Base-by-base conservation (phyloP, 1,140 invertebrate genomes). In the Orius laevigatus region DNA sequence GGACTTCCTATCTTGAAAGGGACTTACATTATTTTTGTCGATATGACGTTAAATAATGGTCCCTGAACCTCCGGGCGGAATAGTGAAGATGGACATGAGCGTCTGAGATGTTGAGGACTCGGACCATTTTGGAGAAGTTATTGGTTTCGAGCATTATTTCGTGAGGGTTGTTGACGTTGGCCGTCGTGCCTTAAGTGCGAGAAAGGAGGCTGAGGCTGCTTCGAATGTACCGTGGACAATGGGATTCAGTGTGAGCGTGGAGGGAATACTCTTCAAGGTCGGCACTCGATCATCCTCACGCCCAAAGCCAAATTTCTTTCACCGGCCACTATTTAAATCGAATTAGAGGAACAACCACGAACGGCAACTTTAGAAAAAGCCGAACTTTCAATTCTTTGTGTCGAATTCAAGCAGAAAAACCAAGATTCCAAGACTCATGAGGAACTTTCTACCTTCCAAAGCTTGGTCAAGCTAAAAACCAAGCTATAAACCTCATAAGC, bases 21-120 rank as follows among this genome's bases (percentile, higher is more conserved):
- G 25, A 8, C 25, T 25, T 25, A 25, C 25, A 4, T 25, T 25
- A 25, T 25, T 25, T 25, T 25, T 25, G 25, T 25, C 25, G 25
- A 25, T 25, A 25, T 25, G 25, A 25, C 25, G 25, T 25, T n/a
- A 25, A 25, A 4, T 58, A 46, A 32, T 53, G 43, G 25, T 60
- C 55, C 10, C 58, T 51, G 46, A 60, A 60, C 43, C 55, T 55
- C n/a, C 58, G 42, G 2, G 51, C 46, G 2, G 58, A 60, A 51
- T 60, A 60, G 40, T 60, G 58, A 1, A 60, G 52, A 36, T 57
- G 55, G 11, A 59, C 58, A 34, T 60, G 58, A 6, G 58, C 56
- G 10, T 59, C 56, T 20, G 58, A 60, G 9, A 60, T 53, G 34
- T 54, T 57, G 5, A 56, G 48, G 8, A 57, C 57, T 8, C 57